Percentiles rank a stretch among this genome's conserved stretches.
Evolutionary conservation across 2,113 vertebrate genomes (phyloP).

Genomic region (Phoxinus phoxinus): DNA sequence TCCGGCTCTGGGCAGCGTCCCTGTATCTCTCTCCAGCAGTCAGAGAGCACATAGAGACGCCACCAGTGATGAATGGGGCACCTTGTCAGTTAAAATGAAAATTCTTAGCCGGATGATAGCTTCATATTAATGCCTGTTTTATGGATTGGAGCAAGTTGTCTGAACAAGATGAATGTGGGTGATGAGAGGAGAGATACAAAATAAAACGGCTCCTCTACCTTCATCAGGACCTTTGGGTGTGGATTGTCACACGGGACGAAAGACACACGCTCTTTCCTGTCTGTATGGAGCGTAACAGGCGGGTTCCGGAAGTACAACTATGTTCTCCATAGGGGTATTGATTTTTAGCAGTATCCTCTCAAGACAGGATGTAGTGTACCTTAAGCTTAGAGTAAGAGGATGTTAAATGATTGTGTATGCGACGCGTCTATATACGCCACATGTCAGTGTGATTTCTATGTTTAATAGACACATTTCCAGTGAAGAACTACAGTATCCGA

Average conservation of each 20-base stretch:
- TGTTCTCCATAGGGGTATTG: neutral
- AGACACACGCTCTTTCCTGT: slow-evolving; percentile 14
- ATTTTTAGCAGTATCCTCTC: neutral
- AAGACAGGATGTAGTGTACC: neutral
- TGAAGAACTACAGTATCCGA: neutral
- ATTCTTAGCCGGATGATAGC: slow-evolving; percentile 72
- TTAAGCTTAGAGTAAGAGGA: neutral
- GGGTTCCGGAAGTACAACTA: neutral
- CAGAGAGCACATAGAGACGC: slow-evolving; percentile 57
- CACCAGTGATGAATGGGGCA: slow-evolving; percentile 68
- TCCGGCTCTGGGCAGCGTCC: slow-evolving; percentile 33
- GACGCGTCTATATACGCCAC: neutral
- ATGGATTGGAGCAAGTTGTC: slow-evolving; percentile 72
- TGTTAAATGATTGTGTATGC: neutral
- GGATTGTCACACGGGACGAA: slow-evolving; percentile 31
- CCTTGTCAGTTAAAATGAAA: slow-evolving; percentile 73
- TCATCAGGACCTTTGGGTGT: slow-evolving; percentile 56
- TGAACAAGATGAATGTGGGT: slow-evolving; percentile 69
- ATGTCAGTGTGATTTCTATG: neutral
- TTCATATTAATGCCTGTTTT: slow-evolving; percentile 75
- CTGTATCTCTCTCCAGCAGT: slow-evolving; percentile 43
- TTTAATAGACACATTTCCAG: neutral
- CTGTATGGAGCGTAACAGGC: neutral
- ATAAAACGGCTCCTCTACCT: slow-evolving; percentile 59
- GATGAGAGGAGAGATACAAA: slow-evolving; percentile 65